A percentile compares a stretch with the other conserved stretches of the same genome.
Conservation (phyloP, 2,113 vertebrate species). For the Heptranchias perlo region DNA sequence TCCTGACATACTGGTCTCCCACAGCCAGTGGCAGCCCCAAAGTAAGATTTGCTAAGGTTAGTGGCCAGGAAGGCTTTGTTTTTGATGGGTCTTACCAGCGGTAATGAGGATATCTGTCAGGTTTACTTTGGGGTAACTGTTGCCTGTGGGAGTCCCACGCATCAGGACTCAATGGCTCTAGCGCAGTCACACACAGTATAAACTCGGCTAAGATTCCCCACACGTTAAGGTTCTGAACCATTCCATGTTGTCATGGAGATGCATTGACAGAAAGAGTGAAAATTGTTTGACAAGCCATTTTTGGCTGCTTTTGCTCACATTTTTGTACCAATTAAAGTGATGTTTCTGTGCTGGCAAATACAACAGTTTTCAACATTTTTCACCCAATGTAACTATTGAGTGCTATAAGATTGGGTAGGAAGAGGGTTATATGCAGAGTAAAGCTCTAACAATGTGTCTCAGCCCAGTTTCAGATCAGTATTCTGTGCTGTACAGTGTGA, state of each 20-base stretch:
- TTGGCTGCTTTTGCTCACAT: not conserved
- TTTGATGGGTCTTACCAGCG: not conserved
- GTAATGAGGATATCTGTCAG: not conserved
- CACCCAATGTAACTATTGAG: not conserved
- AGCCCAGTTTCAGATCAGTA: not conserved
- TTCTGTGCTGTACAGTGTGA: not conserved
- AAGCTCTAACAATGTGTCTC: not conserved
- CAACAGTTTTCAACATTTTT: not conserved
- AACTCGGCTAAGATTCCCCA: not conserved
- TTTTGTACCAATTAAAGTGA: not conserved
- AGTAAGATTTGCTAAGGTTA: not conserved
- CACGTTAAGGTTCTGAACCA: not conserved
- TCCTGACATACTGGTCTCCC: not conserved
- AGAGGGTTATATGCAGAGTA: not conserved
- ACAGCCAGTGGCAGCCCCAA: not conserved
- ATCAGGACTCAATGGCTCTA: not conserved
- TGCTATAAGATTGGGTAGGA: not conserved
- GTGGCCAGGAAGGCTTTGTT: not conserved
- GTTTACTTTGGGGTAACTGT: not conserved
- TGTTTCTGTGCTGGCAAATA: not conserved
- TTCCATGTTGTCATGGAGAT: not conserved
- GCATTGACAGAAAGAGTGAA: not conserved
- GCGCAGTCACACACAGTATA: not conserved
- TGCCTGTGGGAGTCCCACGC: not conserved
- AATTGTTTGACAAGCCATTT: not conserved